These are phyloP conservation scores for Solea solea DNA, from an alignment of 2,113 vertebrate genomes.

Conservation along the genomic window DNA sequence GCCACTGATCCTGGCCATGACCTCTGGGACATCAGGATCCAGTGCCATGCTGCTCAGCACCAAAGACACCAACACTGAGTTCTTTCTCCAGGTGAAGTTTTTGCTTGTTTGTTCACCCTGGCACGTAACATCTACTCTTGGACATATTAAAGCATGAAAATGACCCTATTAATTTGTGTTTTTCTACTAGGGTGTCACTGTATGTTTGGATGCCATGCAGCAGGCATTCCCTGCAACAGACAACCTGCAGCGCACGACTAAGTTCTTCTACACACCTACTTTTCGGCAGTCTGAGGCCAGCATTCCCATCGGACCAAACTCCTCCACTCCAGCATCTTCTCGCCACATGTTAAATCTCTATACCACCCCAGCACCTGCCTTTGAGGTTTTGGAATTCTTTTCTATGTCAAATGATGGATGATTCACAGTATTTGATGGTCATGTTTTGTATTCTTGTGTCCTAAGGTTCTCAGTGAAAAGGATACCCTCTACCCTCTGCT, in stretches of 20 bases:
- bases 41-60: slow-evolving; percentile 79
- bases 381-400: slow-evolving; percentile 50
- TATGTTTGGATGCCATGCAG: slow-evolving; percentile 82
- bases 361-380: slow-evolving; percentile 73
- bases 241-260: slow-evolving; percentile 73
- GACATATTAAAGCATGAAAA: neutral
- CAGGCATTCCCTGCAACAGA: slow-evolving; percentile 77
- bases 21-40: slow-evolving; percentile 79
- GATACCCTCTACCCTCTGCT: slow-evolving; percentile 82
- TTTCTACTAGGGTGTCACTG: slow-evolving; percentile 81
- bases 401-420: neutral
- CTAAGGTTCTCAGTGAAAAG: slow-evolving; percentile 69
- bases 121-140: neutral
- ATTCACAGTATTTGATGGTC: neutral
- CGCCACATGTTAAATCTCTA: slow-evolving; percentile 80
- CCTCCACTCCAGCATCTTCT: slow-evolving; percentile 70
- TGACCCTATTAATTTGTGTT: neutral
- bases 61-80: slow-evolving; percentile 74
- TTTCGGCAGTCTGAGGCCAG: slow-evolving; percentile 72
- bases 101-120: neutral
- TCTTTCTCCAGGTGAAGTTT: slow-evolving; percentile 83
- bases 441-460: neutral
- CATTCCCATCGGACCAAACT: slow-evolving; percentile 78
- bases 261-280: slow-evolving; percentile 78
- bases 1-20: slow-evolving; percentile 77